Conservation (phyloP, 2,888 invertebrate genomes). For the Zygaena filipendulae region DNA sequence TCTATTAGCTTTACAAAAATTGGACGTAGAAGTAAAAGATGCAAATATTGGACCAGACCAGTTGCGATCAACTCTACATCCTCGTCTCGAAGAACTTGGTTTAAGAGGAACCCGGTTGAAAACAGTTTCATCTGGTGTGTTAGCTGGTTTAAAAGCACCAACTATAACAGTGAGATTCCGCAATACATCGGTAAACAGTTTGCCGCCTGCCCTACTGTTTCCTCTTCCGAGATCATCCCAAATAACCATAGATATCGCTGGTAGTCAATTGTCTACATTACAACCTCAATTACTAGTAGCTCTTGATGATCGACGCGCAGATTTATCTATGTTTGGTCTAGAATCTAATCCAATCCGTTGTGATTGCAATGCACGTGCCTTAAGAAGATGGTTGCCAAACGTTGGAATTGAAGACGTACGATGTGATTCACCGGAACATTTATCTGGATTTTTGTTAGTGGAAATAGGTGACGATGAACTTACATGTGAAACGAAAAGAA, state of each 20-base stretch:
- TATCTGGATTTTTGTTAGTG: slow-evolving; percentile 74
- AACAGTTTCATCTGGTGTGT: slow-evolving; percentile 83
- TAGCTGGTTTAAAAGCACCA: slow-evolving; percentile 83
- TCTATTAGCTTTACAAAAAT: slow-evolving; percentile 76
- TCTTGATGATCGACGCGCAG: slow-evolving; percentile 83
- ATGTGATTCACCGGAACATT: slow-evolving; percentile 77
- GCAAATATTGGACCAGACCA: slow-evolving; percentile 84
- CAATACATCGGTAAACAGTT: slow-evolving; percentile 80
- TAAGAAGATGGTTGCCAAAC: slow-evolving; percentile 81
- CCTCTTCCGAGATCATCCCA: slow-evolving; percentile 88
- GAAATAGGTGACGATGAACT: slow-evolving; percentile 85
- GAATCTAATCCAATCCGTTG: slow-evolving; percentile 85
- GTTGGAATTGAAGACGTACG: slow-evolving; percentile 70
- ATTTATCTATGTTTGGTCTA: slow-evolving; percentile 78
- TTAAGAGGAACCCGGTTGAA: slow-evolving; percentile 79
- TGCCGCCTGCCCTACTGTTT: slow-evolving; percentile 87
- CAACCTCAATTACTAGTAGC: slow-evolving; percentile 83
- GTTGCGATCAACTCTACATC: slow-evolving; percentile 81
- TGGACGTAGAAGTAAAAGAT: slow-evolving; percentile 90
- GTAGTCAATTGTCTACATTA: slow-evolving; percentile 80
- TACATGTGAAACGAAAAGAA: slow-evolving; percentile 76
- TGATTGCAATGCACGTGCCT: slow-evolving; percentile 84
- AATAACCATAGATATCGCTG: slow-evolving; percentile 80
- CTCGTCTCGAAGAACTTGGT: slow-evolving; percentile 78
- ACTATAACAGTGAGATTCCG: slow-evolving; percentile 77